These are phyloP conservation scores for Pseudorectes ferrugineus DNA, from an alignment of 2,113 vertebrate species.

Conservation along the genomic window DNA sequence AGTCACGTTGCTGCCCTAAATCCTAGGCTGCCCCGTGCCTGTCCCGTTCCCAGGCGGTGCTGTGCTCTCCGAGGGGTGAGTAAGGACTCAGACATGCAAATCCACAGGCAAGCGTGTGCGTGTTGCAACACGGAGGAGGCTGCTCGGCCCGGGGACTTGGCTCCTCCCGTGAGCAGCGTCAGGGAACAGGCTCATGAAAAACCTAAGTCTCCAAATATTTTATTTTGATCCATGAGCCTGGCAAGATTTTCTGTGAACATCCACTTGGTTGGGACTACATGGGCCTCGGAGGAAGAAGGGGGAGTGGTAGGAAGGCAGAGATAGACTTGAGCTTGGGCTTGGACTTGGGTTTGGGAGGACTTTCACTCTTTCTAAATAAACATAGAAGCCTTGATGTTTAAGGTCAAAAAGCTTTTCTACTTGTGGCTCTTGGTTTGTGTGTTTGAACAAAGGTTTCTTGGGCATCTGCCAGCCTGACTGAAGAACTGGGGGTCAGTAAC, in stretches of 20 bases:
- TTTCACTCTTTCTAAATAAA: neutral
- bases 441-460: neutral
- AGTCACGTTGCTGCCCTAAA: neutral
- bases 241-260: slow-evolving; percentile 30
- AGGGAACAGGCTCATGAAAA: slow-evolving; percentile 13
- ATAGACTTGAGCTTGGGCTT: neutral
- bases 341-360: neutral
- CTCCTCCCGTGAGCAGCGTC: neutral
- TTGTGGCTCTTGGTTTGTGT: neutral
- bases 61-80: neutral
- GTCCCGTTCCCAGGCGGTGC: neutral
- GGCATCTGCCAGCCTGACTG: neutral
- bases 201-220: slow-evolving; percentile 44
- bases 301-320: neutral
- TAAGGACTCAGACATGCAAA: slow-evolving; percentile 28
- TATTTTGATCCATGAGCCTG: slow-evolving; percentile 17
- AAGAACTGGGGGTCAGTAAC: neutral
- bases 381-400: neutral
- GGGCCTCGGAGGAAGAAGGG: neutral
- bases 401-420: neutral
- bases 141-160: neutral
- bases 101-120: neutral
- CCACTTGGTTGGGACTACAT: neutral
- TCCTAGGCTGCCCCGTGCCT: fast-evolving
- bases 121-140: neutral